Percentiles rank a stretch among this genome's conserved stretches.
Conservation (phyloP, 2,113 vertebrate genomes). For the Leptodactylus fuscus region DNA sequence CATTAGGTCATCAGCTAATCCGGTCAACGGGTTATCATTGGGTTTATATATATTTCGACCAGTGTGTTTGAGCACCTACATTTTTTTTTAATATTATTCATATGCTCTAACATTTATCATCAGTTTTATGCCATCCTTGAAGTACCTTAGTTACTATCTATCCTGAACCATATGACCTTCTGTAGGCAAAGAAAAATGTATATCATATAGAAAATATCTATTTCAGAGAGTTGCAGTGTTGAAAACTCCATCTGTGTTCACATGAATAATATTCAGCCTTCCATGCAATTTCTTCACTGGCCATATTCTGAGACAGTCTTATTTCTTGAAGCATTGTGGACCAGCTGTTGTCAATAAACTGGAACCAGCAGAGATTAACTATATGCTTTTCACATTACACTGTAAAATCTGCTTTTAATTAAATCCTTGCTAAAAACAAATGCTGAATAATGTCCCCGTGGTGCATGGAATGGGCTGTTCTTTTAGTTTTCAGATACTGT, state of each 20-base stretch:
- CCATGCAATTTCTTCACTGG: conserved; percentile 16
- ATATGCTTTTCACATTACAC: conserved; percentile 51
- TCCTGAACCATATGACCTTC: background rate
- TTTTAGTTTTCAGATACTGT: conserved; percentile 30
- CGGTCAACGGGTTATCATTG: too few relatives aligned
- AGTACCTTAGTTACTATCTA: too few relatives aligned
- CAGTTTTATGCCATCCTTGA: too few relatives aligned
- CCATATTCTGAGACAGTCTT: conserved; percentile 23
- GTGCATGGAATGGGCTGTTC: background rate
- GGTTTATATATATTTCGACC: too few relatives aligned
- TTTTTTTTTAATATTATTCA: too few relatives aligned
- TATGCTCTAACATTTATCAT: too few relatives aligned
- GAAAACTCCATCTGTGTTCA: conserved; percentile 1
- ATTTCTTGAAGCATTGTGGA: background rate
- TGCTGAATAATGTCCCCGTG: conserved; percentile 31
- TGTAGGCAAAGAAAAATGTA: background rate
- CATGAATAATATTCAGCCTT: background rate
- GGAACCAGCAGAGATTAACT: conserved; percentile 51
- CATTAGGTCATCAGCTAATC: too few relatives aligned
- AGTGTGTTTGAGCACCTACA: too few relatives aligned
- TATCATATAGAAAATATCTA: background rate
- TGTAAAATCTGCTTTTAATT: conserved; percentile 56
- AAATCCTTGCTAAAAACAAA: conserved; percentile 19
- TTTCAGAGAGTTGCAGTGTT: background rate
- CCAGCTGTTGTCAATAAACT: conserved; percentile 50